These are phyloP conservation scores for Copidosoma floridanum DNA, from an alignment of 1,140 invertebrate species.

Conservation along the genomic window DNA sequence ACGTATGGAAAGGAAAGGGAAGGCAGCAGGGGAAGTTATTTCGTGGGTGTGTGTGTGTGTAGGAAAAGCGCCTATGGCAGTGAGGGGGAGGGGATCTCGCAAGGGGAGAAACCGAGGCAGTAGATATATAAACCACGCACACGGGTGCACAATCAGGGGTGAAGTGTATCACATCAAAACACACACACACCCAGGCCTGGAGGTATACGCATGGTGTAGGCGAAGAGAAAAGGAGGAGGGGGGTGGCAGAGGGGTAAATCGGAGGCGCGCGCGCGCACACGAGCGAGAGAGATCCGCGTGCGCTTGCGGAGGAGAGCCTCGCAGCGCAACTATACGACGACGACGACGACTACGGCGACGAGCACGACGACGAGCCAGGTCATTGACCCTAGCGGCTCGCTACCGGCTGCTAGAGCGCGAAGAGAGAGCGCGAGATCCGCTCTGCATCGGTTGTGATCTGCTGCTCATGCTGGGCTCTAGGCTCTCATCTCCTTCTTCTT, in stretches of 20 bases:
- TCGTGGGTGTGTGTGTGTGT: background rate
- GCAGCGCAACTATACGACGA: slow-evolving; percentile 42
- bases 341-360: too few species aligned
- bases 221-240: too few species aligned
- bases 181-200: too few species aligned
- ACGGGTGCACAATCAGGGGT: too few species aligned
- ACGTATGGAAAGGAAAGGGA: background rate
- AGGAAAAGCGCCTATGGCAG: background rate
- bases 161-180: too few species aligned
- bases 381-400: slow-evolving; percentile 56
- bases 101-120: slow-evolving; percentile 17
- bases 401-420: slow-evolving; percentile 51
- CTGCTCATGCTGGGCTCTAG: too few species aligned
- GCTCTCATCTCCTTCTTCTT: too few species aligned
- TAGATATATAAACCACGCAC: too few species aligned
- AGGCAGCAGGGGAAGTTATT: background rate
- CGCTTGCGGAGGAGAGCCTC: slow-evolving; percentile 34
- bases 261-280: too few species aligned
- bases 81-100: background rate
- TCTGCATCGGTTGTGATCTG: too few species aligned
- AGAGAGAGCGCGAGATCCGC: background rate
- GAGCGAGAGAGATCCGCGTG: slow-evolving; percentile 13
- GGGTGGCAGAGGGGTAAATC: background rate
- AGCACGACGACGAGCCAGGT: slow-evolving; percentile 53
- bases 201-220: too few species aligned